Evolutionary conservation across 2,888 invertebrate genomes (phyloP).

Genomic region (Diarsia brunnea): DNA sequence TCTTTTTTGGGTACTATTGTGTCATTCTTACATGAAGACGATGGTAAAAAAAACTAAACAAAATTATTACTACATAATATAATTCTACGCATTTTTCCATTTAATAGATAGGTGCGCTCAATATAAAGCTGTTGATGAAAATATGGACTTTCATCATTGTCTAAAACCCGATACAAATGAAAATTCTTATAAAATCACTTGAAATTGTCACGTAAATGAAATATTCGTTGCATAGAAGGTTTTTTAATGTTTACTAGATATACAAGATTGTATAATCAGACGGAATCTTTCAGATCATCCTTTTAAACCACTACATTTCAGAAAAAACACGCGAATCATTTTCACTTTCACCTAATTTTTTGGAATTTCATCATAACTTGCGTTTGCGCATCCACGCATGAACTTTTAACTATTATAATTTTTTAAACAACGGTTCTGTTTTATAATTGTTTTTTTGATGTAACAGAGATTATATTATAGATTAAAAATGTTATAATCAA

Average conservation of each 20-base stretch:
- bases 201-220: too few species aligned
- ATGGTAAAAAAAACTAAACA: background rate
- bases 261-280: background rate
- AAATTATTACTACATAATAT: too few species aligned
- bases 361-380: constrained; percentile 25
- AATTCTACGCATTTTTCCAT: too few species aligned
- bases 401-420: constrained; percentile 42
- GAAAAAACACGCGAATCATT: constrained; percentile 20
- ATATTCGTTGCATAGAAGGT: too few species aligned
- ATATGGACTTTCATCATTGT: background rate
- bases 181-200: too few species aligned
- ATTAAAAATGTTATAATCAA: constrained; percentile 53
- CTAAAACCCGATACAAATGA: too few species aligned
- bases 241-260: too few species aligned
- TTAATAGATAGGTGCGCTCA: too few species aligned
- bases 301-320: constrained; percentile 4
- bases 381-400: constrained; percentile 25
- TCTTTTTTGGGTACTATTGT: background rate
- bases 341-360: constrained; percentile 49
- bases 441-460: constrained; percentile 49
- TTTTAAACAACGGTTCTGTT: constrained; percentile 19
- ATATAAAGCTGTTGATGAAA: background rate
- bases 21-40: background rate
- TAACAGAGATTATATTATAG: constrained; percentile 48
- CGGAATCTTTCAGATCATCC: background rate